Evolutionary conservation across 2,888 invertebrate species (phyloP).

Genomic region (Synergus laeviventris): DNA sequence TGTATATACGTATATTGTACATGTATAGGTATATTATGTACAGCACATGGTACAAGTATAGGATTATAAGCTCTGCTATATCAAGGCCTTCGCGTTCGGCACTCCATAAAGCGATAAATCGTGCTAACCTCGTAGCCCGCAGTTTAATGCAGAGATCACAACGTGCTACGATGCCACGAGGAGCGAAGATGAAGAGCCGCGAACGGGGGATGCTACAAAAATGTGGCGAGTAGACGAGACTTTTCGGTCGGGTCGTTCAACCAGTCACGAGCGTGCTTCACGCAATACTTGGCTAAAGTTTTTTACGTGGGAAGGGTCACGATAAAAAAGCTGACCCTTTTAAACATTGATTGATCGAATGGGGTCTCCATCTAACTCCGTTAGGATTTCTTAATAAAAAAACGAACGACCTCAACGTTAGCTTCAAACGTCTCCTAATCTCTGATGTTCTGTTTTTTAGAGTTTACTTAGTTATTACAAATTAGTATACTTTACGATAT

Average conservation of each 20-base stretch:
- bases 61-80: constrained; percentile 46
- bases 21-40: too few species aligned
- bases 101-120: constrained; percentile 72
- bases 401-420: constrained; percentile 20
- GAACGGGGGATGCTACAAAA: constrained; percentile 26
- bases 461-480: constrained; percentile 23
- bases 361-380: constrained; percentile 33
- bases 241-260: constrained; percentile 36
- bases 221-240: constrained; percentile 16
- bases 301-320: constrained; percentile 37
- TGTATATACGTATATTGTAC: too few species aligned
- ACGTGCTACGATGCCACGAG: not conserved
- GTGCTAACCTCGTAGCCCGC: constrained; percentile 42
- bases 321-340: constrained; percentile 38
- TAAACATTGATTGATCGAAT: constrained; percentile 40
- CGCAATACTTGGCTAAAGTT: constrained; percentile 38
- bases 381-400: constrained; percentile 34
- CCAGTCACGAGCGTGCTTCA: constrained; percentile 37
- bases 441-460: not conserved
- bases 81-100: constrained; percentile 55
- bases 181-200: constrained; percentile 25
- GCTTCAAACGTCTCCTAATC: constrained; percentile 9
- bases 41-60: not conserved
- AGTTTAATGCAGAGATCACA: constrained; percentile 52
- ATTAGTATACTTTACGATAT: not conserved